Evolutionary conservation across 2,888 invertebrate species (phyloP).

Genomic region (Parnassius glacialis): DNA sequence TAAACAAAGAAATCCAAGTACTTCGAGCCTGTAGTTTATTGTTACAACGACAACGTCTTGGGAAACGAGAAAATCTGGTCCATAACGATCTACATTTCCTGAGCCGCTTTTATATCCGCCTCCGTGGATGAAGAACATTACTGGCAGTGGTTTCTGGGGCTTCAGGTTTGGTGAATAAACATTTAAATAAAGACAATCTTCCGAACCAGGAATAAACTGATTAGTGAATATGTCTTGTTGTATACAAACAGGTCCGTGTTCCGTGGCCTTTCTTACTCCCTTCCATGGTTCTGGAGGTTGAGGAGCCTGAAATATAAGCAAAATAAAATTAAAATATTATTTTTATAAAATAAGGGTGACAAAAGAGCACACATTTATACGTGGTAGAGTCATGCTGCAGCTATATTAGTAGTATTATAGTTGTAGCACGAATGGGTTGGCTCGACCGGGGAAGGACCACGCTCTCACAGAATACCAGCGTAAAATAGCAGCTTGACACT

Average conservation of each 20-base stretch:
- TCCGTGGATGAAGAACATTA: conserved; percentile 59
- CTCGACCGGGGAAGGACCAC: no score
- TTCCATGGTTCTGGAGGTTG: conserved; percentile 47
- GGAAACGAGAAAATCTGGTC: conserved; percentile 52
- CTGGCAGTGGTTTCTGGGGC: conserved; percentile 40
- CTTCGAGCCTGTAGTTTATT: conserved; percentile 56
- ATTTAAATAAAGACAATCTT: conserved; percentile 59
- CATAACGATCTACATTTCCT: conserved; percentile 46
- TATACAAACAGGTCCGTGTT: conserved; percentile 45
- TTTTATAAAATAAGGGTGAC: no score
- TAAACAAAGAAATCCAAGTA: conserved; percentile 51
- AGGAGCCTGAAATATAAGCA: conserved; percentile 42
- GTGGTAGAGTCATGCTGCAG: no score
- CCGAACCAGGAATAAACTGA: conserved; percentile 37
- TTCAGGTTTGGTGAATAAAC: conserved; percentile 50
- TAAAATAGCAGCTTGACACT: no score
- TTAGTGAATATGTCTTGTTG: conserved; percentile 45
- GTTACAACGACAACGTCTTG: conserved; percentile 51
- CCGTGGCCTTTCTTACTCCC: conserved; percentile 48
- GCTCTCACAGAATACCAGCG: no score
- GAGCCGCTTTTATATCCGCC: conserved; percentile 48
- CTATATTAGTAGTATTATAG: no score
- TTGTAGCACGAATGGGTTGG: no score
- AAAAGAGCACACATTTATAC: no score
- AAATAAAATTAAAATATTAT: no score